These are phyloP conservation scores for Lateolabrax maculatus DNA, from an alignment of 2,797 vertebrate genomes.

Conservation along the genomic window DNA sequence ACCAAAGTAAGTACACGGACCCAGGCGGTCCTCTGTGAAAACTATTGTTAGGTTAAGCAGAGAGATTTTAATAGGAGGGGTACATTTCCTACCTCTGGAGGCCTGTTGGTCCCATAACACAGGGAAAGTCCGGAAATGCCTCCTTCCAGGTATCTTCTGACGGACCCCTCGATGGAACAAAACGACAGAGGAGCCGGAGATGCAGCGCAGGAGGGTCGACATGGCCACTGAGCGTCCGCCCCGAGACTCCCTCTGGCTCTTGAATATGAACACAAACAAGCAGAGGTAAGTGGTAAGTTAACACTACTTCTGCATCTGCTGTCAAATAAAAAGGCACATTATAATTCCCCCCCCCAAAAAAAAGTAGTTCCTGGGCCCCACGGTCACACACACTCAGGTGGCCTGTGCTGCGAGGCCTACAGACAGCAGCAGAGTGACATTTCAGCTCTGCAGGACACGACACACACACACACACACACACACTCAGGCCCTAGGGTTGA, in stretches of 20 bases:
- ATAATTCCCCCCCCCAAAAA: conserved; percentile 22
- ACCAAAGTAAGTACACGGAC: conserved; percentile 29
- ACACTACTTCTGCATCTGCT: conserved; percentile 43
- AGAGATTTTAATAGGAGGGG: not conserved
- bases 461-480: conserved; percentile 41
- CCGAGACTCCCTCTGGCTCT: conserved; percentile 65
- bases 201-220: conserved; percentile 83
- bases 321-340: conserved; percentile 62
- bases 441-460: conserved; percentile 70
- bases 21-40: conserved; percentile 39
- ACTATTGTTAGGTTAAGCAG: conserved; percentile 14
- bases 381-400: conserved; percentile 49
- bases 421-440: conserved; percentile 76
- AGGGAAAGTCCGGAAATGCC: conserved; percentile 84
- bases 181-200: conserved; percentile 77
- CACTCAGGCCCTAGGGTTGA: conserved; percentile 54
- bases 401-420: conserved; percentile 68
- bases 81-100: conserved; percentile 80
- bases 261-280: conserved; percentile 56
- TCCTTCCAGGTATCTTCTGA: conserved; percentile 71
- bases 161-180: conserved; percentile 71
- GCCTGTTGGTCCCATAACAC: conserved; percentile 83
- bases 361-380: conserved; percentile 41
- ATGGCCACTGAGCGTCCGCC: conserved; percentile 71
- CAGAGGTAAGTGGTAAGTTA: conserved; percentile 34